phyloP scores from a whole-genome alignment of 2,113 vertebrate species.

The Melospiza georgiana region DNA sequence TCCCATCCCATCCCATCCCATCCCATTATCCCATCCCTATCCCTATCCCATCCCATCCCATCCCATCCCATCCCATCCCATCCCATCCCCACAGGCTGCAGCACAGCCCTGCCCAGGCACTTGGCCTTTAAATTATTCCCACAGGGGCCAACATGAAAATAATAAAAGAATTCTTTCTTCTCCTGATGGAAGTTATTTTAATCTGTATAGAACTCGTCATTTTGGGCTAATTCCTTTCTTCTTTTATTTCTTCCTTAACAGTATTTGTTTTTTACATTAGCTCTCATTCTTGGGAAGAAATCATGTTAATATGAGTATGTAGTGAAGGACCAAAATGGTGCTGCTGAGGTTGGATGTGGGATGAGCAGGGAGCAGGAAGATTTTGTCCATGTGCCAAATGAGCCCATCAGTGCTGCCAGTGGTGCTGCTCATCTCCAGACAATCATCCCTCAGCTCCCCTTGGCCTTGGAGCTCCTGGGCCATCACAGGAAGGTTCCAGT shows the following conservation, averaged over 20 bases:
- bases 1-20: background rate
- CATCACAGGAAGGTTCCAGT: background rate
- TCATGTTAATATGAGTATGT: slow-evolving; percentile 90
- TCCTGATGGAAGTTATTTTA: slow-evolving; percentile 54
- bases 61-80: background rate
- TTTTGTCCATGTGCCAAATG: slow-evolving; percentile 86
- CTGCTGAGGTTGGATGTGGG: slow-evolving; percentile 80
- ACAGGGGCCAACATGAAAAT: too few species aligned
- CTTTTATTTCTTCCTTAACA: slow-evolving; percentile 88
- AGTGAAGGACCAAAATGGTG: slow-evolving; percentile 96
- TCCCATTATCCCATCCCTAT: background rate
- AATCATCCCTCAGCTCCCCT: slow-evolving; percentile 68
- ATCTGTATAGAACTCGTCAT: slow-evolving; percentile 82
- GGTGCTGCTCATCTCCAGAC: slow-evolving; percentile 70
- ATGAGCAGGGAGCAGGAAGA: slow-evolving; percentile 79
- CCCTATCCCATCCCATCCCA: background rate
- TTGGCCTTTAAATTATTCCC: too few species aligned
- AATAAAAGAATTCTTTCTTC: too few species aligned
- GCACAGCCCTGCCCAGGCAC: too few species aligned
- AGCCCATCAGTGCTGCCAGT: slow-evolving; percentile 20
- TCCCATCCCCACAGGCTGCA: too few species aligned
- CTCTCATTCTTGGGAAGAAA: slow-evolving; percentile 81
- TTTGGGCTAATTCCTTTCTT: slow-evolving; percentile 75
- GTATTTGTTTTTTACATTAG: slow-evolving; percentile 79
- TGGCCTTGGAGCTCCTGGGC: background rate